Percentiles rank a stretch among this genome's conserved stretches.
These are phyloP conservation scores for Latheticus oryzae DNA, from an alignment of 2,888 invertebrate species.

Conservation along the genomic window DNA sequence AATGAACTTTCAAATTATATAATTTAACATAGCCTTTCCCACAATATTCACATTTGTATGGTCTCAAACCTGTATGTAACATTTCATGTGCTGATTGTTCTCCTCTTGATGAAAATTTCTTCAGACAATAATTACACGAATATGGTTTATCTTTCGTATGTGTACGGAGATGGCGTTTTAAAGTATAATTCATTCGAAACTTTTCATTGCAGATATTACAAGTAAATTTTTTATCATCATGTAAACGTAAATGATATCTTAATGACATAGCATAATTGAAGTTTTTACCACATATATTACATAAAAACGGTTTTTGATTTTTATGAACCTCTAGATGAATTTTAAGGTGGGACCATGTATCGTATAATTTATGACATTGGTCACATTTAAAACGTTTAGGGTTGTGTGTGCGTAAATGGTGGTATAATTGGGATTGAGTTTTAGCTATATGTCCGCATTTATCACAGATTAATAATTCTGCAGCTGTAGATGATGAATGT, in stretches of 20 bases:
- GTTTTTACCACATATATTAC: constrained; percentile 84
- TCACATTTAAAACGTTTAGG: constrained; percentile 70
- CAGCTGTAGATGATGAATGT: constrained; percentile 5
- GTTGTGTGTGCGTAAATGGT: constrained; percentile 62
- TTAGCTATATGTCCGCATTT: constrained; percentile 50
- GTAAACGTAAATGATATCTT: constrained; percentile 54
- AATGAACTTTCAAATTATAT: constrained; percentile 65
- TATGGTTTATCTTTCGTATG: constrained; percentile 85
- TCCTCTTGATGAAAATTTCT: constrained; percentile 82
- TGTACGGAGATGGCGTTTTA: constrained; percentile 82
- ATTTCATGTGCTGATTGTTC: constrained; percentile 51
- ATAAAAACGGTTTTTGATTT: constrained; percentile 80
- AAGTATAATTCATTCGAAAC: constrained; percentile 53
- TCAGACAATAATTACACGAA: constrained; percentile 79
- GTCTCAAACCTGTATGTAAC: constrained; percentile 66
- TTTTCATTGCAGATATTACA: constrained; percentile 52
- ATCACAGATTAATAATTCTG: constrained; percentile 52
- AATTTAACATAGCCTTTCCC: constrained; percentile 63
- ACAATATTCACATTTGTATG: constrained; percentile 65
- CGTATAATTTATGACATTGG: constrained; percentile 76
- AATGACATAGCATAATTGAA: constrained; percentile 80
- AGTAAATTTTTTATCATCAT: constrained; percentile 53
- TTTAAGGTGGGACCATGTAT: constrained; percentile 76
- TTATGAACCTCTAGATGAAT: constrained; percentile 83
- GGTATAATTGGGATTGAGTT: constrained; percentile 46